Conservation (phyloP, 2,797 vertebrate species). For the Falco novaeseelandiae region DNA sequence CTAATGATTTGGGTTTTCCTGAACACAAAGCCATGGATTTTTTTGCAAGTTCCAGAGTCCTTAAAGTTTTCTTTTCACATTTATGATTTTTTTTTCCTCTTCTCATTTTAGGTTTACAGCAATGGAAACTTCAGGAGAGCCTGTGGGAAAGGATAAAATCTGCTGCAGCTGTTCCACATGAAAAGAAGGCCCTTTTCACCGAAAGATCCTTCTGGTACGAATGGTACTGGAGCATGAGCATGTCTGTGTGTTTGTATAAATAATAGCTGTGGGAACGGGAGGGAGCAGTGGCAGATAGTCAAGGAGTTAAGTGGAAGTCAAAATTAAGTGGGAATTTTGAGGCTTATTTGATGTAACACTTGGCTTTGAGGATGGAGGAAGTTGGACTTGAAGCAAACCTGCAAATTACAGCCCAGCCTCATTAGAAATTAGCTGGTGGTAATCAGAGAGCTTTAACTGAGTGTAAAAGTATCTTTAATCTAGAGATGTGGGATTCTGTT, state of each 20-base stretch:
- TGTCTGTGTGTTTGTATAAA: constrained; percentile 46
- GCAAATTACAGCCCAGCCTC: constrained; percentile 51
- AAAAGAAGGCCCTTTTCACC: not conserved
- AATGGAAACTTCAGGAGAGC: not conserved
- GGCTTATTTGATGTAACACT: constrained; percentile 60
- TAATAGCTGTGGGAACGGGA: constrained; percentile 43
- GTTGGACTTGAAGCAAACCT: constrained; percentile 63
- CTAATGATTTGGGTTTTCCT: not conserved
- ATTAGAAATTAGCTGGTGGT: constrained; percentile 62
- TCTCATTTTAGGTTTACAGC: not conserved
- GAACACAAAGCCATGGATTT: not conserved
- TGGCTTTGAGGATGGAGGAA: constrained; percentile 61
- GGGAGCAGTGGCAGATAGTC: constrained; percentile 36
- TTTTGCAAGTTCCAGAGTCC: not conserved
- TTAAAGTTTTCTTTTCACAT: not conserved
- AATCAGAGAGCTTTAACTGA: constrained; percentile 34
- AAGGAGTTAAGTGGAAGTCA: constrained; percentile 60
- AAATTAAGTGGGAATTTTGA: constrained; percentile 69
- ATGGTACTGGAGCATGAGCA: not conserved
- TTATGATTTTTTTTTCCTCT: not conserved
- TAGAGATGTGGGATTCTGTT: constrained; percentile 33
- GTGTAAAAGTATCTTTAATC: constrained; percentile 43
- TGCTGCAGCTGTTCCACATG: not conserved
- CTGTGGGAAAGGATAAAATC: not conserved
- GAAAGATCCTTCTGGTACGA: not conserved